Evolutionary conservation across 2,888 invertebrate genomes (phyloP), one percentile per base, ranked within the genome.

Genomic region (Coenonympha glycerion): DNA sequence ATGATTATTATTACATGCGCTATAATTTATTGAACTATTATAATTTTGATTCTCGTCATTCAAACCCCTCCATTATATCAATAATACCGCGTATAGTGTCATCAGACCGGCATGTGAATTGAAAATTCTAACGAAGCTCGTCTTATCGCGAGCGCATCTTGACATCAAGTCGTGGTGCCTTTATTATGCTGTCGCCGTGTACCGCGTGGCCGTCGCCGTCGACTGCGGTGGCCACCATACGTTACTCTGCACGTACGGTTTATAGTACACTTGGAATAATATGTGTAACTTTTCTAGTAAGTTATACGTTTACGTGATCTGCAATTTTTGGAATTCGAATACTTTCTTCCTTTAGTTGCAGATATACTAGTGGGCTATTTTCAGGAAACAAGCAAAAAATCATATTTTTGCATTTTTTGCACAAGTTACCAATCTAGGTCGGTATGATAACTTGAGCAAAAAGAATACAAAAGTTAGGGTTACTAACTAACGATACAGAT

Each of bases 131-230:
- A 34, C 24, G 66, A 63, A 57, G 53, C 55, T 49, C 51, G 61
- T 59, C 62, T 70, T 78, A 82, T 82, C 83, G 76, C 81, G 76
- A 77, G 79, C 71, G 74, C 71, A 81, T 81, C 83, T 76, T 63
- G 68, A 62, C 70, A 68, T 53, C 53, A 64, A 55, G 34, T 59
- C 56, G 58, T 52, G 55, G 58, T 34, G 59, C 60, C 69, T 70
- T 78, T 76, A 71, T 73, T 77, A 81, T 83, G 76, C 77, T 65
- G 70, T 65, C 65, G 66, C 61, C 73, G 75, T 73, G 68, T 61
- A 62, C 67, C 62, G 65, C 73, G 69, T 70, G 71, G 69, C 73
- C 61, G 54, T 47, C 60, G 56, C 65, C 51, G 61, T 66, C 73
- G 47, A 64, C 69, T 55, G 65, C 66, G 79, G 76, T 80, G 81